Conservation (phyloP, 2,113 vertebrate genomes). For the Melanocharis versteri region DNA sequence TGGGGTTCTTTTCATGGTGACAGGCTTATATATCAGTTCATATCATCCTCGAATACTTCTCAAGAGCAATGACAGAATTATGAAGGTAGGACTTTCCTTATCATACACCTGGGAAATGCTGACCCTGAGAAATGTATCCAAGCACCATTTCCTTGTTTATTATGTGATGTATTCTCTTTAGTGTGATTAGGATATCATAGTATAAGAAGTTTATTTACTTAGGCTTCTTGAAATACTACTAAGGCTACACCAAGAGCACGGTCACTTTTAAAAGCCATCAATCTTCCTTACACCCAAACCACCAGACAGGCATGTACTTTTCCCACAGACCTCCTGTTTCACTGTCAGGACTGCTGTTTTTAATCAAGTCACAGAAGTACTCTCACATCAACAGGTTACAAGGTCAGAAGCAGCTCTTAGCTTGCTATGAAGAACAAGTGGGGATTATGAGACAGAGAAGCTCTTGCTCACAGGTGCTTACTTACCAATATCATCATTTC, state of each 20-base stretch:
- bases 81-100: neutral
- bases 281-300: constrained; percentile 21
- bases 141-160: neutral
- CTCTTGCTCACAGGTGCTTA: neutral
- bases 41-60: neutral
- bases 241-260: neutral
- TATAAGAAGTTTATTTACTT: neutral
- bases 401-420: constrained; percentile 18
- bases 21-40: neutral
- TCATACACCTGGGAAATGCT: neutral
- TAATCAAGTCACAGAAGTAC: constrained; percentile 32
- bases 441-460: neutral
- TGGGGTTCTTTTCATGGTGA: neutral
- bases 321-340: neutral
- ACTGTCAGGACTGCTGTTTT: constrained; percentile 5
- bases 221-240: neutral
- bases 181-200: neutral
- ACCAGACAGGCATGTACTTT: neutral
- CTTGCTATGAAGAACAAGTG: neutral
- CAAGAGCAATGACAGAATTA: neutral
- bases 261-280: constrained; percentile 12
- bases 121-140: neutral
- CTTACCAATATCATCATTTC: neutral
- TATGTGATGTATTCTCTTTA: neutral
- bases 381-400: constrained; percentile 38